Conservation (phyloP, 2,797 vertebrate genomes). For the Calcarius lapponicus region DNA sequence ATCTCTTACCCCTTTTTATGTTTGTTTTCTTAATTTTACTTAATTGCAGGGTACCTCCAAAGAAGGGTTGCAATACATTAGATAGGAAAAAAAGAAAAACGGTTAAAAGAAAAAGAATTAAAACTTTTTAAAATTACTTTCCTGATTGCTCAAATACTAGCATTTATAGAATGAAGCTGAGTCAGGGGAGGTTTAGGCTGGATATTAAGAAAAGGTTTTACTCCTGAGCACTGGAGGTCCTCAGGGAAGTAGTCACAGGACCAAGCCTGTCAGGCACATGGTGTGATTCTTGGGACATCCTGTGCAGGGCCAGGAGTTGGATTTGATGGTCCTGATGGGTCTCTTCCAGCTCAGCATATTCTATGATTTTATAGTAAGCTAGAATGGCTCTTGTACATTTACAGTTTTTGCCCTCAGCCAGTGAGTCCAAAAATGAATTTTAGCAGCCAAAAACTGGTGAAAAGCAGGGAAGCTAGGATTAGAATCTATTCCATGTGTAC, state of each 20-base stretch:
- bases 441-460: neutral
- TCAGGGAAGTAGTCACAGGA: neutral
- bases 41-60: neutral
- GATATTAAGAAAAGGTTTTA: neutral
- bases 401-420: neutral
- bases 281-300: neutral
- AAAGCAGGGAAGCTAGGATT: neutral
- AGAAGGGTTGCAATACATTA: neutral
- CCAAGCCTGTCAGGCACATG: neutral
- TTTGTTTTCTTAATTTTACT: neutral
- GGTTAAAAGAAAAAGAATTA: neutral
- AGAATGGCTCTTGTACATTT: neutral
- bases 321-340: neutral
- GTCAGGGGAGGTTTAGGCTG: too few species aligned
- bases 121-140: neutral
- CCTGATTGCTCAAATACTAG: neutral
- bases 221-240: neutral
- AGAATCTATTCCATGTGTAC: neutral
- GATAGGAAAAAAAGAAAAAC: accelerated
- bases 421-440: neutral
- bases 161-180: neutral
- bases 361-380: neutral
- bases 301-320: neutral
- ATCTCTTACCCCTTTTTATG: neutral
- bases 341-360: neutral